Conservation (phyloP, 2,797 vertebrate genomes). For the Hemitrygon akajei region DNA sequence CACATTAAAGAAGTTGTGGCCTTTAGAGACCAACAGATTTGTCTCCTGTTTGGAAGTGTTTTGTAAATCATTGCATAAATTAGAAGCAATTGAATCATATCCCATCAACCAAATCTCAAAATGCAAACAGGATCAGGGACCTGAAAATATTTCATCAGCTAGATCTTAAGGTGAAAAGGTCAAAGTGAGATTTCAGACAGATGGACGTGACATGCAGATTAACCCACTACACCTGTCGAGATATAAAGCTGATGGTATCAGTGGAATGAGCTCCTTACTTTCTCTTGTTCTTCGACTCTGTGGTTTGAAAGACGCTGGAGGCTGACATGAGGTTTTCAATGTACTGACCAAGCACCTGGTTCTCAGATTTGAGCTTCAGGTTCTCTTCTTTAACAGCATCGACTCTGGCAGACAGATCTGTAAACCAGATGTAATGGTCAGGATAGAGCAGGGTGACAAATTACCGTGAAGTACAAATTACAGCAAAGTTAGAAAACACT, state of each 20-base stretch:
- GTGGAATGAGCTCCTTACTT: conserved; percentile 62
- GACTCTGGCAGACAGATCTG: conserved; percentile 92
- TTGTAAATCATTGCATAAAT: background rate
- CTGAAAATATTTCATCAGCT: background rate
- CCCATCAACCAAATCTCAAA: background rate
- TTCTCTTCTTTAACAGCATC: conserved; percentile 99
- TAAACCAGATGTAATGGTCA: conserved; percentile 40
- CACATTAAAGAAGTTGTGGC: background rate
- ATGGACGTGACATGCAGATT: conserved; percentile 33
- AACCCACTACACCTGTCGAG: conserved; percentile 36
- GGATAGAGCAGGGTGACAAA: background rate
- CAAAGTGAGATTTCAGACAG: conserved; percentile 16
- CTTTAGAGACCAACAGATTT: background rate
- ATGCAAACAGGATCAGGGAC: background rate
- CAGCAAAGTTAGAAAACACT: background rate
- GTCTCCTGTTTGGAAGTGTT: background rate
- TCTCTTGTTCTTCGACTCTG: conserved; percentile 96
- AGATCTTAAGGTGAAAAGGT: conserved; percentile 23
- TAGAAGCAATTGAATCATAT: background rate
- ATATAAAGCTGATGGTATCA: conserved; percentile 35
- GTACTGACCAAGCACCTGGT: conserved; percentile 98
- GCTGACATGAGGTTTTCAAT: conserved; percentile 99
- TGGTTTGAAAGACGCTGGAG: conserved; percentile 98
- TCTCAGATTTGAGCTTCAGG: conserved; percentile 98
- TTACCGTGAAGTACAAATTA: background rate